Conservation (phyloP, 2,797 vertebrate genomes). For the Jordanella pulchra region DNA sequence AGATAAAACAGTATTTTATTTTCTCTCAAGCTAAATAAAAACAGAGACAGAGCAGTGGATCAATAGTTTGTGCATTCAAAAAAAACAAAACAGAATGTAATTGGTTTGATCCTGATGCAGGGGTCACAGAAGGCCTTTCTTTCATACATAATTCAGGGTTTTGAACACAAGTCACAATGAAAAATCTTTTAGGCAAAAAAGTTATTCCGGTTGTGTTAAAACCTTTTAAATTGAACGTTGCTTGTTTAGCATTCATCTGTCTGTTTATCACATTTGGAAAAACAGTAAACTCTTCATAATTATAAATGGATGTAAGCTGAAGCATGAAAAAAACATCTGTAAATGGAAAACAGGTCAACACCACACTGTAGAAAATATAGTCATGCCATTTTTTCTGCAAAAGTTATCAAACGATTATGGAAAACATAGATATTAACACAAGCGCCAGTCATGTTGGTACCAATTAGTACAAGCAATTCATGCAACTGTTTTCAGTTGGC, state of each 20-base stretch:
- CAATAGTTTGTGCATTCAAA: constrained; percentile 16
- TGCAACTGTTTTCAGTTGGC: background rate
- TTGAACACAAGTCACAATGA: constrained; percentile 15
- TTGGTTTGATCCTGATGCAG: constrained; percentile 24
- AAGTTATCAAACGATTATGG: background rate
- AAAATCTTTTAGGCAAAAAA: background rate
- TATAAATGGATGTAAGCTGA: background rate
- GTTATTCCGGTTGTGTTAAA: background rate
- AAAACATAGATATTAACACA: background rate
- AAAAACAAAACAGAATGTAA: constrained; percentile 11
- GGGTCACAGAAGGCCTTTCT: constrained; percentile 4
- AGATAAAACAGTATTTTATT: constrained; percentile 18
- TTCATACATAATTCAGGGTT: constrained; percentile 21
- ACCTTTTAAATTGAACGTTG: background rate
- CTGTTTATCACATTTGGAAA: background rate
- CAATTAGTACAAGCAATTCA: background rate
- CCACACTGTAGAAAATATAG: too few species aligned
- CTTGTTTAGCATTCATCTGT: background rate
- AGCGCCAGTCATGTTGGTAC: background rate
- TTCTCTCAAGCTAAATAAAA: background rate
- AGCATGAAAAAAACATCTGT: background rate
- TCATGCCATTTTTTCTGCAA: background rate
- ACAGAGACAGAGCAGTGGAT: background rate
- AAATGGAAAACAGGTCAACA: too few species aligned
- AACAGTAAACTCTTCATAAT: background rate